Base-by-base conservation (phyloP, 2,888 invertebrate genomes). In the Timandra comae region DNA sequence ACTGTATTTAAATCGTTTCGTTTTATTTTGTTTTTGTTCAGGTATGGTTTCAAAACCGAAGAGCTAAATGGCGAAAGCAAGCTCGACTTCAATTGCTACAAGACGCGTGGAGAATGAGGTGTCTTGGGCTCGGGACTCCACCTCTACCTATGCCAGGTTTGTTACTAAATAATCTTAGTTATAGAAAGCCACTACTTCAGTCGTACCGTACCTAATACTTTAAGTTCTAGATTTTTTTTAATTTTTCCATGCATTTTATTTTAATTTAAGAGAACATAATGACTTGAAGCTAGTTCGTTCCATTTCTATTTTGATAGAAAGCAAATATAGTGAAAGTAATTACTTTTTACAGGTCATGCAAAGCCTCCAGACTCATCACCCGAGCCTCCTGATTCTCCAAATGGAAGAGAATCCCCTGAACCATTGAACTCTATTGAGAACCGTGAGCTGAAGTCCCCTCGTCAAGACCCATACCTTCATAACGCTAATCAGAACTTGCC, bases 41-140 rank as follows among this genome's bases (percentile, higher is more conserved):
- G 94, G 95, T 95, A 11, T 95, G 95, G 95, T 96, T 96, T 76
- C 96, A 96, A 87, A 96, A 96, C 68, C 88, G 96, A 24, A 87
- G 96, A 30, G 96, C 96, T 3, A 96, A 96, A 73, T 96, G 96
- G 96, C 89, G 96, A 9, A 96, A 96, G 65, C 95, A 95, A 62
- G 95, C 95, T 1, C 88, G 95, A 1, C 82, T 96, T 38, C 95
- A 95, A 60, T 82, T 96, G 30, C 81, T 96, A 10, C 95, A 96
- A 64, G 96, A 95, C 61, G 95, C 96, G 1, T 96, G 95, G 95
- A 82, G 95, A 50, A 95, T 96, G 93, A 89, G 95, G 41, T 95
- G 95, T 64, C 86, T 95, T 11, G 94, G 95, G 4, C 73, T 91
- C 7, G 89, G 90, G 3, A 86, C 90, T 0, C 89, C 89, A 1